Base-by-base conservation (phyloP, 2,888 invertebrate genomes). In the Cheilosia grossa region DNA sequence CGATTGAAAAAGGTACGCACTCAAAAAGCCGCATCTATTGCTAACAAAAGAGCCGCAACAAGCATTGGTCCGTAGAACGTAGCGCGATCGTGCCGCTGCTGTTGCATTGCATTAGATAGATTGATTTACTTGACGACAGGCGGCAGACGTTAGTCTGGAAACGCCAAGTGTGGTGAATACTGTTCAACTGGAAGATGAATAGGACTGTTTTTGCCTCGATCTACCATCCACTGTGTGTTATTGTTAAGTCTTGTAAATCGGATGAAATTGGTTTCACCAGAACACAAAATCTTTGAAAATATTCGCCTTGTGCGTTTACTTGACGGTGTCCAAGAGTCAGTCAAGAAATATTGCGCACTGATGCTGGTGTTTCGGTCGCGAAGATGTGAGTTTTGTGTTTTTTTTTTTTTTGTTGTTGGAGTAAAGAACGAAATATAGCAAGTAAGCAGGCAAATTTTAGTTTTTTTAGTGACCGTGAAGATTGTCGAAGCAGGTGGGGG, bases 261-360 rank as follows among this genome's bases (percentile, higher is more conserved):
- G 37, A 83, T 70, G 69, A 79, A 79, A 79, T 74, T 74, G 58
- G 79, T 64, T 51, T 70, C 69, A 79, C 74, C 73, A 83, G 79
- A 82, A 59, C 15, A 44, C 47, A 53, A 67, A 59, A 66, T 72
- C 72, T 74, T 74, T 80, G 53, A 66, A 64, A 61, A 42, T 40
- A 47, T 30, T 73, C 33, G 70, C 75, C 66, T 58, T 70, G 85
- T 77, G 80, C 61, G 70, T 83, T 66, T 74, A 56, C 66, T 75
- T 59, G 66, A 58, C 47, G 49, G 15, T 47, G 72, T 44, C 70
- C 67, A 70, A 69, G 44, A 72, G 66, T 85, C 51, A 85, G 85
- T 80, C 59, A 61, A 80, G 75, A 85, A 80, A 75, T 72, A 59
- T 67, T 66, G 70, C 56, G 75, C 74, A 49, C 56, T 61, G 80